phyloP scores from a whole-genome alignment of 2,888 invertebrate species.

The Petrolisthes cinctipes region DNA sequence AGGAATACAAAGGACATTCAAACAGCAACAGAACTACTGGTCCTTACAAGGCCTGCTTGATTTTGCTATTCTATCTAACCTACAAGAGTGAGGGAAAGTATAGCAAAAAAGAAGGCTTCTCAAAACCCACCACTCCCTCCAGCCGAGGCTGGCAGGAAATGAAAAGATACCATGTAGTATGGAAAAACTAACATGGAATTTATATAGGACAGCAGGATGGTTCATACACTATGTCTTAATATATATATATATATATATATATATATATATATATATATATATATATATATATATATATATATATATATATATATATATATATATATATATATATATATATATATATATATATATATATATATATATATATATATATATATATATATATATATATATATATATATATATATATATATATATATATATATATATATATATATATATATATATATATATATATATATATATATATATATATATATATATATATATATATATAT shows the following conservation, averaged over 20 bases:
- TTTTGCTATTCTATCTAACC: too few species aligned
- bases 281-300: conserved; percentile 26
- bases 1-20: too few species aligned
- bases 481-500: conserved; percentile 26
- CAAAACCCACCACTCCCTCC: too few species aligned
- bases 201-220: too few species aligned
- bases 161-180: too few species aligned
- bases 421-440: conserved; percentile 26
- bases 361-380: conserved; percentile 26
- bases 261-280: conserved; percentile 26
- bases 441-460: conserved; percentile 26
- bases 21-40: too few species aligned
- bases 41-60: too few species aligned
- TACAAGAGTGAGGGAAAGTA: too few species aligned
- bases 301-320: conserved; percentile 26
- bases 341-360: conserved; percentile 26
- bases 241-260: conserved; percentile 26
- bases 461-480: conserved; percentile 26
- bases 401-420: conserved; percentile 26
- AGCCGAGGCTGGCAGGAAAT: too few species aligned
- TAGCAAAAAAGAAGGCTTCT: too few species aligned
- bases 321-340: conserved; percentile 26
- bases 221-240: conserved; percentile 13
- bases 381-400: conserved; percentile 26
- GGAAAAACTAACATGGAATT: too few species aligned